A percentile compares a stretch with the other conserved stretches of the same genome.
Conservation (phyloP, 2,797 vertebrate species). For the Galago senegalensis region DNA sequence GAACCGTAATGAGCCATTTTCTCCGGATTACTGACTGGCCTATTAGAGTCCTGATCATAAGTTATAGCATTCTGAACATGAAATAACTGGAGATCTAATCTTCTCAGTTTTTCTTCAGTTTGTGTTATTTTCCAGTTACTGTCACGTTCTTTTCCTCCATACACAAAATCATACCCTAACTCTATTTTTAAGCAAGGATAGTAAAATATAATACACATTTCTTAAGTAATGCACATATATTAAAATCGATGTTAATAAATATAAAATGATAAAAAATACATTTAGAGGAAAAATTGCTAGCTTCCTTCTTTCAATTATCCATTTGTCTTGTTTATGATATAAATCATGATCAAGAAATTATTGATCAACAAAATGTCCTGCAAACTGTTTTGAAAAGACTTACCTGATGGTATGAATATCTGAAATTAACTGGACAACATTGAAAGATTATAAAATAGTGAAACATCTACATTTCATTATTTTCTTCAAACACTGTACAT, state of each 20-base stretch:
- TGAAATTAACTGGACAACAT: neutral
- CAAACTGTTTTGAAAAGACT: neutral
- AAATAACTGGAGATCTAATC: conserved; percentile 42
- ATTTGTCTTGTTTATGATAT: conserved; percentile 8
- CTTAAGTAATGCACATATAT: neutral
- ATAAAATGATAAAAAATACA: neutral
- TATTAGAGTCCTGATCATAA: conserved; percentile 47
- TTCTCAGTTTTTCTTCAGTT: conserved; percentile 22
- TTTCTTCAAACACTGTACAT: neutral
- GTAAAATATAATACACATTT: neutral
- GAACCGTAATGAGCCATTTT: conserved; percentile 52
- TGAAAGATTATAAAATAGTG: neutral
- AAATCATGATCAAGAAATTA: neutral
- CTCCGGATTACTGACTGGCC: neutral
- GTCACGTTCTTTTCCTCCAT: neutral
- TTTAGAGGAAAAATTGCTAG: neutral
- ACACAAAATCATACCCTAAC: neutral
- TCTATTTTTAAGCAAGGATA: neutral
- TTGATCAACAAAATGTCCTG: neutral
- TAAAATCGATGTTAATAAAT: conserved; percentile 11
- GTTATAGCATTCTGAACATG: conserved; percentile 33
- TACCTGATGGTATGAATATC: neutral
- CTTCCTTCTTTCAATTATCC: neutral
- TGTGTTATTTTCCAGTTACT: conserved; percentile 28
- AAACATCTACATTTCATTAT: neutral